These are phyloP conservation scores for Caenorhabditis afra DNA, from an alignment of 2,888 invertebrate genomes.

Conservation along the genomic window DNA sequence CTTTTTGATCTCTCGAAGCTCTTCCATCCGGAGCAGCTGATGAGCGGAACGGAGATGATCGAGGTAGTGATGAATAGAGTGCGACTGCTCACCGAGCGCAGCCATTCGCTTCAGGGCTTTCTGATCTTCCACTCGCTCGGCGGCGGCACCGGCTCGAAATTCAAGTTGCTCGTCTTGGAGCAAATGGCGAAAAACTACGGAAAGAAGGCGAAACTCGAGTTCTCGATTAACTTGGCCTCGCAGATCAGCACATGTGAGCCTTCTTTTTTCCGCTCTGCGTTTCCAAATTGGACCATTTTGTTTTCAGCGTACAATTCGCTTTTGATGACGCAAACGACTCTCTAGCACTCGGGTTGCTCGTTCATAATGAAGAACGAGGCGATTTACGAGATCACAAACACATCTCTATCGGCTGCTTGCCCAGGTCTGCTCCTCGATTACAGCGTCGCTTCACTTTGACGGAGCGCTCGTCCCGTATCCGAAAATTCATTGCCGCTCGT, in stretches of 20 bases:
- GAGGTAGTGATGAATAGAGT: slow-evolving; percentile 84
- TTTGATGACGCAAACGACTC: slow-evolving; percentile 93
- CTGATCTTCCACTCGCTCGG: slow-evolving; percentile 92
- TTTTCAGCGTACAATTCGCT: slow-evolving; percentile 93
- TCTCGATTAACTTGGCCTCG: slow-evolving; percentile 92
- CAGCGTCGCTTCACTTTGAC: slow-evolving; percentile 83
- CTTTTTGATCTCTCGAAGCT: too few relatives aligned
- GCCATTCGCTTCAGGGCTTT: slow-evolving; percentile 87
- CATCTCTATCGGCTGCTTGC: slow-evolving; percentile 94
- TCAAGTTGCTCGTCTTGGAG: slow-evolving; percentile 91
- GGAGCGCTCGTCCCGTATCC: slow-evolving; percentile 88
- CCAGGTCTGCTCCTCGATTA: slow-evolving; percentile 91
- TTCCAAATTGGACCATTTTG: too few relatives aligned
- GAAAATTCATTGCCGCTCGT: slow-evolving; percentile 89
- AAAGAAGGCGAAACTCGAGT: slow-evolving; percentile 91
- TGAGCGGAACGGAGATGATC: slow-evolving; percentile 89
- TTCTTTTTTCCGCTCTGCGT: not conserved
- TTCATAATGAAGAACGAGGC: slow-evolving; percentile 87
- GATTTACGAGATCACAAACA: slow-evolving; percentile 91
- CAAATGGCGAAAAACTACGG: slow-evolving; percentile 89
- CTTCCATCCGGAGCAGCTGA: slow-evolving; percentile 97
- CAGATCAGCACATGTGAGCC: slow-evolving; percentile 82
- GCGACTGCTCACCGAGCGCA: slow-evolving; percentile 86
- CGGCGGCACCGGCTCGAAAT: slow-evolving; percentile 89
- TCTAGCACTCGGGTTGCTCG: slow-evolving; percentile 94